phyloP scores from a whole-genome alignment of 1,140 invertebrate genomes.

The Brachionus asplanchnoidis region DNA sequence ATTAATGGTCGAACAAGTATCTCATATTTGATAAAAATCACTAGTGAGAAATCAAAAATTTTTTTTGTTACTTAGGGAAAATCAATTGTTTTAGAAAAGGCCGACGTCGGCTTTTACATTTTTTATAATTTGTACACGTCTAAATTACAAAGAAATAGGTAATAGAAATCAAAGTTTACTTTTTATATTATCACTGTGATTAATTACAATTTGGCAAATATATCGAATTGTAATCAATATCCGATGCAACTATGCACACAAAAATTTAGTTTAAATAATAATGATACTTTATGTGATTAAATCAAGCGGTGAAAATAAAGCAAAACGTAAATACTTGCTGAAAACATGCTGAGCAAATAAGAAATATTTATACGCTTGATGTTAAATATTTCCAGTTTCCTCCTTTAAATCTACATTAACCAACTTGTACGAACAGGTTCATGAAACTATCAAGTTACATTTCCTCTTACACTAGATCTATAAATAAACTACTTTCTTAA shows the following conservation, averaged over 20 bases:
- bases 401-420: not conserved
- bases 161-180: not conserved
- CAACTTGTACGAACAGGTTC: conserved; percentile 6
- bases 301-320: not conserved
- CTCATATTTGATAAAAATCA: not conserved
- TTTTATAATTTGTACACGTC: not conserved
- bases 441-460: not conserved
- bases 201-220: conserved; percentile 3
- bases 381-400: not conserved
- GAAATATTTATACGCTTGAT: conserved; percentile 17
- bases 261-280: not conserved
- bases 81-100: not conserved
- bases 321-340: conserved; percentile 16
- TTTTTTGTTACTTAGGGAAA: not conserved
- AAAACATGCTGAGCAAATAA: conserved; percentile 35
- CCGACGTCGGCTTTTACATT: not conserved
- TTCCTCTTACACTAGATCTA: not conserved
- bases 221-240: conserved; percentile 16
- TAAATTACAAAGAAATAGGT: conserved; percentile 4
- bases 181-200: conserved; percentile 23
- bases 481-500: not conserved
- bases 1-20: not conserved
- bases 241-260: not conserved
- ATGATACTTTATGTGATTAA: not conserved
- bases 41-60: not conserved